Evolutionary conservation across 2,888 invertebrate species (phyloP).

Genomic region (Andrena bicolor): DNA sequence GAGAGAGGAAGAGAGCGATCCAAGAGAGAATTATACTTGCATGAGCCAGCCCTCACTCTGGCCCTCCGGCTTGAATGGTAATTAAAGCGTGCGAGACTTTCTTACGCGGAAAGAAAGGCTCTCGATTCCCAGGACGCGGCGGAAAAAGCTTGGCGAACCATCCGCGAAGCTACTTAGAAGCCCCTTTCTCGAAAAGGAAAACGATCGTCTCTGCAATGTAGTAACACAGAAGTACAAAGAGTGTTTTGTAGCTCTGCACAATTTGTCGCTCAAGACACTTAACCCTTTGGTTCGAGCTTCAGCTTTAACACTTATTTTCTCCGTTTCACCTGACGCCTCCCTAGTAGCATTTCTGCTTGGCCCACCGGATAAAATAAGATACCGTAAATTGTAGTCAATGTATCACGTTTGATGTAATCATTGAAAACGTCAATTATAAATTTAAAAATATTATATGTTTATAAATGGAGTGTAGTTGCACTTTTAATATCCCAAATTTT

Average conservation of each 20-base stretch:
- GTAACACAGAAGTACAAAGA: neutral
- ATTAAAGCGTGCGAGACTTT: slow-evolving; percentile 78
- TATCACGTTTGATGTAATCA: too few species aligned
- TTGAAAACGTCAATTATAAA: too few species aligned
- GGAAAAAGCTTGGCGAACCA: slow-evolving; percentile 45
- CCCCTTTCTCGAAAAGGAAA: neutral
- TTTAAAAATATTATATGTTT: too few species aligned
- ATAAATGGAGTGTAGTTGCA: too few species aligned
- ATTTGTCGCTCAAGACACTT: neutral
- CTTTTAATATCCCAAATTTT: too few species aligned
- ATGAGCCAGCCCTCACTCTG: slow-evolving; percentile 73
- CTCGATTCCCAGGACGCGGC: slow-evolving; percentile 69
- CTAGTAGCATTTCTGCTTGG: too few species aligned
- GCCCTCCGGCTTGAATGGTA: slow-evolving; percentile 77
- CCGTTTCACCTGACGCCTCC: too few species aligned
- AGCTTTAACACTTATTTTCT: too few species aligned
- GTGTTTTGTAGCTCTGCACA: too few species aligned
- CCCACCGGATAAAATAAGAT: too few species aligned
- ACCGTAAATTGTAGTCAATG: too few species aligned
- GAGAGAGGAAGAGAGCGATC: slow-evolving; percentile 49
- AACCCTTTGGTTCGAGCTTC: too few species aligned
- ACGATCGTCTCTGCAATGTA: neutral
- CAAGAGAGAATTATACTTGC: slow-evolving; percentile 77
- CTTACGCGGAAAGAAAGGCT: slow-evolving; percentile 63
- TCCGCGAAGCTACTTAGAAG: slow-evolving; percentile 33